These are phyloP conservation scores for Leucophenga montana DNA, from an alignment of 2,888 invertebrate species.

Conservation along the genomic window DNA sequence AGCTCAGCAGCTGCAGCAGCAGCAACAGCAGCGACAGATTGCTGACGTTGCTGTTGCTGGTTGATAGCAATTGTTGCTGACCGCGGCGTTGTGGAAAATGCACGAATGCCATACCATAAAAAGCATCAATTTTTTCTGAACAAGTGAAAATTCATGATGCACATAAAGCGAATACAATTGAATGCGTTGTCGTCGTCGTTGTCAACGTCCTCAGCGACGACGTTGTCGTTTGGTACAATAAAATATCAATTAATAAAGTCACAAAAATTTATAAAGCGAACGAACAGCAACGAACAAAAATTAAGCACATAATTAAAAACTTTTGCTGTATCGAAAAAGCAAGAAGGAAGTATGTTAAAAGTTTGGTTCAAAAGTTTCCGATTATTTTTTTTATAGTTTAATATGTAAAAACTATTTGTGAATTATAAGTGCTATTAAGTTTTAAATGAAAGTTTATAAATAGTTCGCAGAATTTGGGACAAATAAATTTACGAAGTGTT, in stretches of 20 bases:
- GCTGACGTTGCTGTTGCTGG: conserved; percentile 15
- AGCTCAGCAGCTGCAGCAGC: not conserved
- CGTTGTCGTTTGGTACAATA: conserved; percentile 4
- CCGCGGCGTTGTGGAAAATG: not conserved
- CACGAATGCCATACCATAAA: not conserved
- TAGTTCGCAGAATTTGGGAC: too few species aligned
- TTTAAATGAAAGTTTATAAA: too few species aligned
- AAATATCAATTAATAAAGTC: conserved; percentile 16
- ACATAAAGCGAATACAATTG: too few species aligned
- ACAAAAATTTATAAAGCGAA: not conserved
- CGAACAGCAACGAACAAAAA: not conserved
- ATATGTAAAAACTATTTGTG: too few species aligned
- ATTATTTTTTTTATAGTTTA: too few species aligned
- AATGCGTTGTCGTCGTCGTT: not conserved
- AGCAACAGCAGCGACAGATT: not conserved
- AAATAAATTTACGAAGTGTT: too few species aligned
- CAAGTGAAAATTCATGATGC: too few species aligned
- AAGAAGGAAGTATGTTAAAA: conserved; percentile 8
- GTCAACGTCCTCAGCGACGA: conserved; percentile 10
- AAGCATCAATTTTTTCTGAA: not conserved
- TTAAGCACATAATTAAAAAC: conserved; percentile 14
- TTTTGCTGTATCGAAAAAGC: not conserved
- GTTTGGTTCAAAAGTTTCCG: too few species aligned
- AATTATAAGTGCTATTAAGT: too few species aligned
- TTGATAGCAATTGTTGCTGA: conserved; percentile 19